Base-by-base conservation (phyloP, 1,140 invertebrate genomes). In the Meloidogyne chitwoodi region DNA sequence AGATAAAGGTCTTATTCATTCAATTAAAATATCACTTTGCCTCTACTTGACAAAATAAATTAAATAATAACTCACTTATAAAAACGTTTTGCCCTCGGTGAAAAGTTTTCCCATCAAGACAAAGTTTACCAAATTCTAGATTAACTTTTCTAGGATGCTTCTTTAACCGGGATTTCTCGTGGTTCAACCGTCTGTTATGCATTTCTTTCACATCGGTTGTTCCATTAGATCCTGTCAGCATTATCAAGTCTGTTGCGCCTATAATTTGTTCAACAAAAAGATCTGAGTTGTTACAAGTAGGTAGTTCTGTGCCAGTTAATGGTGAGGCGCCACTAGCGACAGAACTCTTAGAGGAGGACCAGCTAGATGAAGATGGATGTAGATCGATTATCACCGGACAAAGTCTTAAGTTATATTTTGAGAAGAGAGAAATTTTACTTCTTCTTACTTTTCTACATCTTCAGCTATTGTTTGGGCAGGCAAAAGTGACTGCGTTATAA, bases 51-150 rank as follows among this genome's bases (percentile, higher is more conserved):
- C n/a, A n/a, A n/a, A n/a, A 24, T 67, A 10, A 31, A n/a, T 10
- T n/a, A 10, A 31, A n/a, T n/a, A 67, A 67, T 34, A 29, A 31
- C 70, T 56, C 19, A 56, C 70, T 34, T 26, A 73, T 73, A 48
- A 24, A 61, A 29, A 73, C 70, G n/a, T 65, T 73, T 73, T 73
- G 70, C 16, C 34, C 61, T 22, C 70, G 70, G n/a, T 62, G 41
- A 62, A 56, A 73, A 61, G 56, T 73, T 31, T 73, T 73, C 48
- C 70, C 70, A 34, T 73, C 70, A 29, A 73, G 64, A 34, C 34
- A 61, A 4, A 73, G 22, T 62, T 62, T 73, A n/a, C 56, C 56
- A 34, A 63, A 34, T 34, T 73, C 70, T 64, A 73, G 22, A 2
- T n/a, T 16, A 24, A 73, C 70, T 73, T 19, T 41, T 16, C 70